Conservation (phyloP, 2,797 vertebrate species). For the Bucorvus abyssinicus region DNA sequence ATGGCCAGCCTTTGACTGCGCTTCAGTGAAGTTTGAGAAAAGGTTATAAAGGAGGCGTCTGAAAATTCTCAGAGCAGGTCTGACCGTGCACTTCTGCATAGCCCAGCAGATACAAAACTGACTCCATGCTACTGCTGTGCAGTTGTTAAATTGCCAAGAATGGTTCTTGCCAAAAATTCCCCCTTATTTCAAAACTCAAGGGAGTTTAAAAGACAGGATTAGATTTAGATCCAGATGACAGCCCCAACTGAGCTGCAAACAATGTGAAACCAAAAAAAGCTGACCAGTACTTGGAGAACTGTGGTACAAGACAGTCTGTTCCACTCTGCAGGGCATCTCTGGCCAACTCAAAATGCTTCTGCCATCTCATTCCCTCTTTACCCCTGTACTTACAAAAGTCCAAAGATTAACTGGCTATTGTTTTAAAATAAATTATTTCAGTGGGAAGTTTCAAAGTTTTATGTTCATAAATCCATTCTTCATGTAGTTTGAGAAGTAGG, state of each 20-base stretch:
- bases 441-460: background rate
- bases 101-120: background rate
- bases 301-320: background rate
- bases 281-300: background rate
- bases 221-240: background rate
- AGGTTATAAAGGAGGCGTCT: background rate
- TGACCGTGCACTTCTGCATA: background rate
- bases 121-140: background rate
- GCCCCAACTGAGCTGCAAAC: background rate
- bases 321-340: background rate
- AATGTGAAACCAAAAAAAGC: background rate
- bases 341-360: background rate
- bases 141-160: background rate
- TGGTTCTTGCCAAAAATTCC: background rate
- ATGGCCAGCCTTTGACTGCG: background rate
- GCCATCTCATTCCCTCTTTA: background rate
- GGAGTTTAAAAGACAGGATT: background rate
- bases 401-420: background rate
- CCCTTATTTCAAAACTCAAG: background rate
- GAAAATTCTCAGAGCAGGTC: background rate
- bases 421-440: background rate
- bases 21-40: background rate
- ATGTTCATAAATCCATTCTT: background rate
- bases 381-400: background rate
- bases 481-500: background rate